Evolutionary conservation across 2,888 invertebrate genomes (phyloP).

Genomic region (Pachycephus smyrnensis): DNA sequence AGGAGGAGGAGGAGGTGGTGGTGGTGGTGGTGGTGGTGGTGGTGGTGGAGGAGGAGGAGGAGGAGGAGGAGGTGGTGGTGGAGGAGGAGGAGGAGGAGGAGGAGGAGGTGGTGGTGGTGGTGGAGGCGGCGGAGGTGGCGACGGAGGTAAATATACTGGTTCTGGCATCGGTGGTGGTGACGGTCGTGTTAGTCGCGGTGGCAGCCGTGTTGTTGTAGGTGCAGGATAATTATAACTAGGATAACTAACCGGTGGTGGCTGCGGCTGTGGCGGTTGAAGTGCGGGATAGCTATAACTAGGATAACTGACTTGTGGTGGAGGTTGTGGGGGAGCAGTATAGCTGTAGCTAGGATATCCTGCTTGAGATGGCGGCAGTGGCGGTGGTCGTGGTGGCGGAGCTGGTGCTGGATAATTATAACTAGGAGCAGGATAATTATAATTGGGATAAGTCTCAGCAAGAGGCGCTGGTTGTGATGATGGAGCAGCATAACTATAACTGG

Average conservation of each 20-base stretch:
- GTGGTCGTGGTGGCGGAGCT: constrained; percentile 10
- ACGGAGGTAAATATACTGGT: constrained; percentile 13
- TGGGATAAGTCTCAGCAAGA: background rate
- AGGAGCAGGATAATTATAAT: constrained; percentile 14
- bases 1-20: constrained; percentile 9
- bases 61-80: constrained; percentile 23
- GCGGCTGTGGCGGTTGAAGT: background rate
- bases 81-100: constrained; percentile 18
- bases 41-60: constrained; percentile 18
- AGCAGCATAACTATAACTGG: background rate
- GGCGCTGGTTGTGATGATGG: constrained; percentile 8
- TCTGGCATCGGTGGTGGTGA: constrained; percentile 16
- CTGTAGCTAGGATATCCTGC: background rate
- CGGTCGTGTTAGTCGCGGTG: constrained; percentile 20
- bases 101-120: constrained; percentile 14
- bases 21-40: constrained; percentile 5
- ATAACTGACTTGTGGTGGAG: constrained; percentile 22
- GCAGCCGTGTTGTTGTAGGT: background rate
- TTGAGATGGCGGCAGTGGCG: constrained; percentile 24
- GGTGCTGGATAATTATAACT: constrained; percentile 25
- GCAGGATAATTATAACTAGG: no score
- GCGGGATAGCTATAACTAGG: constrained; percentile 15
- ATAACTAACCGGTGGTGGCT: no score
- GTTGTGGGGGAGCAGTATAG: constrained; percentile 5
- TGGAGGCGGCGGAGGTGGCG: constrained; percentile 13